A percentile compares a stretch with the other conserved stretches of the same genome.
Evolutionary conservation across 1,140 invertebrate genomes (phyloP).

Genomic region (Drosophila bifasciata): DNA sequence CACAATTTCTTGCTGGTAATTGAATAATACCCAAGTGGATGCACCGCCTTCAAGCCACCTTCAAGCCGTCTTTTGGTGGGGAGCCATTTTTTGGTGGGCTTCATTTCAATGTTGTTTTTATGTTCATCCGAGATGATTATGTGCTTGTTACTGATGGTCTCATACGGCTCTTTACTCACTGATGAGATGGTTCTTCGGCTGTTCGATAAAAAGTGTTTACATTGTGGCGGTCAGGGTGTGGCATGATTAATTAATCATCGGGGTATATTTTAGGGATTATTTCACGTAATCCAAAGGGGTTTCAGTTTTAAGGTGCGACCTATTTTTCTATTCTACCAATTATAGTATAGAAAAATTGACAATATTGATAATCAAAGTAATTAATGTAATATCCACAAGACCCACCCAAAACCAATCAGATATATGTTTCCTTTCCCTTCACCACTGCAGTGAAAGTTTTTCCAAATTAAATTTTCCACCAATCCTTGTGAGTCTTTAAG

Average conservation of each 20-base stretch:
- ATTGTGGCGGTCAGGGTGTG: neutral
- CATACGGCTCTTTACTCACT: neutral
- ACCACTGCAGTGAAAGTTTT: neutral
- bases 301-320: no score
- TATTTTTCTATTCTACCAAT: no score
- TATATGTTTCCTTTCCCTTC: conserved; percentile 9
- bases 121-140: conserved; percentile 43
- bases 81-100: conserved; percentile 42
- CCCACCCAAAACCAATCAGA: neutral
- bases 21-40: conserved; percentile 68
- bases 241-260: no score
- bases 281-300: no score
- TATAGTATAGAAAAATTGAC: no score
- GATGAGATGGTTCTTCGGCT: conserved; percentile 1
- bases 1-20: conserved; percentile 57
- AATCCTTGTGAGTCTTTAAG: conserved; percentile 6
- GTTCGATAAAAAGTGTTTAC: no score
- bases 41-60: conserved; percentile 24
- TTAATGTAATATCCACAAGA: no score
- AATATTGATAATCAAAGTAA: no score
- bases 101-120: conserved; percentile 52
- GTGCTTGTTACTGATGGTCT: conserved; percentile 6
- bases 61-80: conserved; percentile 18
- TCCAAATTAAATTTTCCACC: conserved; percentile 1
- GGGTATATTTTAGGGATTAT: no score